phyloP scores from a whole-genome alignment of 2,797 vertebrate species.

The Merluccius polli region DNA sequence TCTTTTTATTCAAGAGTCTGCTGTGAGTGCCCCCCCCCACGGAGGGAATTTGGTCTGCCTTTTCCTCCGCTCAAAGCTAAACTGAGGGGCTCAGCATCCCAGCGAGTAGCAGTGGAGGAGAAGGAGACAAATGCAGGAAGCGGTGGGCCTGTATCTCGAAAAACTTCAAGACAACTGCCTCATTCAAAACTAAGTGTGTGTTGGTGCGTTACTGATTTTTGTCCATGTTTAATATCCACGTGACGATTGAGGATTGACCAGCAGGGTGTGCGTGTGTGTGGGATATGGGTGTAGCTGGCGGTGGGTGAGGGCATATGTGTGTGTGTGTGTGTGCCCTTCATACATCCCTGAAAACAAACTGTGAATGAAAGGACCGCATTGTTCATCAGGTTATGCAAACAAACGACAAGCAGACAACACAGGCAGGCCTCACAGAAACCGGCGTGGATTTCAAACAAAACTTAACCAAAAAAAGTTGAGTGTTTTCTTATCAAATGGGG shows the following conservation, averaged over 20 bases:
- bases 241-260: constrained; percentile 43
- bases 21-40: constrained; percentile 23
- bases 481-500: no score
- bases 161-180: constrained; percentile 46
- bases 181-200: constrained; percentile 24
- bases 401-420: constrained; percentile 8
- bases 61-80: constrained; percentile 5
- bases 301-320: constrained; percentile 8
- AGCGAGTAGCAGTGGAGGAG: constrained; percentile 20
- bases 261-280: constrained; percentile 11
- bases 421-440: constrained; percentile 6
- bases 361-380: constrained; percentile 43
- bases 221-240: not conserved
- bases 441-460: not conserved
- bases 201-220: not conserved
- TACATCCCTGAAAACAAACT: constrained; percentile 54
- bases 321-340: constrained; percentile 24
- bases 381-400: constrained; percentile 31
- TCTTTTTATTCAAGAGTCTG: not conserved
- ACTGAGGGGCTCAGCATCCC: constrained; percentile 39
- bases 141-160: constrained; percentile 53
- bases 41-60: constrained; percentile 44
- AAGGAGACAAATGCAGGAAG: constrained; percentile 68
- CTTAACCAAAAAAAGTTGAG: not conserved
- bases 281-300: not conserved